Evolutionary conservation across 2,113 vertebrate genomes (phyloP).

Genomic region (Eublepharis macularius): DNA sequence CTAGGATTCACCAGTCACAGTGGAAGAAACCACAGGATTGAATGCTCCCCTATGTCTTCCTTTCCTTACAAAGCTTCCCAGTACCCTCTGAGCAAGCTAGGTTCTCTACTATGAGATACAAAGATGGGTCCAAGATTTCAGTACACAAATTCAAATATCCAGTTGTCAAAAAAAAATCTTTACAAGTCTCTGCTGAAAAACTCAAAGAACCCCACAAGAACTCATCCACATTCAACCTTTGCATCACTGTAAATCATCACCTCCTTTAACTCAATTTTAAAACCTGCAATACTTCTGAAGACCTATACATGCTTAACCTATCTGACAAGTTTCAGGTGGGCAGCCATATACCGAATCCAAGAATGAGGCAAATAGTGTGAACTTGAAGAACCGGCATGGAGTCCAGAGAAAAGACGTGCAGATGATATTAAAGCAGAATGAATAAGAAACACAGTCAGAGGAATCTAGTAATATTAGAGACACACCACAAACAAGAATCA

Average conservation of each 20-base stretch:
- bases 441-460: background rate
- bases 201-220: background rate
- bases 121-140: background rate
- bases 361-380: background rate
- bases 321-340: too few relatives aligned
- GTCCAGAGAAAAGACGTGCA: background rate
- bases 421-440: background rate
- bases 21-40: background rate
- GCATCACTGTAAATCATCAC: background rate
- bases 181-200: background rate
- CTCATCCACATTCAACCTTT: fast-evolving
- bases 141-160: background rate
- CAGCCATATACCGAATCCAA: background rate
- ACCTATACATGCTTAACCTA: background rate
- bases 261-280: background rate
- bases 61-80: background rate
- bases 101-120: fast-evolving
- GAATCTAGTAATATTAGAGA: background rate
- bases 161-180: background rate
- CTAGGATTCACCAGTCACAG: too few relatives aligned
- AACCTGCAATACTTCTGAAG: background rate
- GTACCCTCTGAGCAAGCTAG: background rate
- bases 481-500: background rate
- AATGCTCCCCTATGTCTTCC: background rate
- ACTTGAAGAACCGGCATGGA: background rate